Conservation (phyloP, 2,888 invertebrate species). For the Mesoligia furuncula region DNA sequence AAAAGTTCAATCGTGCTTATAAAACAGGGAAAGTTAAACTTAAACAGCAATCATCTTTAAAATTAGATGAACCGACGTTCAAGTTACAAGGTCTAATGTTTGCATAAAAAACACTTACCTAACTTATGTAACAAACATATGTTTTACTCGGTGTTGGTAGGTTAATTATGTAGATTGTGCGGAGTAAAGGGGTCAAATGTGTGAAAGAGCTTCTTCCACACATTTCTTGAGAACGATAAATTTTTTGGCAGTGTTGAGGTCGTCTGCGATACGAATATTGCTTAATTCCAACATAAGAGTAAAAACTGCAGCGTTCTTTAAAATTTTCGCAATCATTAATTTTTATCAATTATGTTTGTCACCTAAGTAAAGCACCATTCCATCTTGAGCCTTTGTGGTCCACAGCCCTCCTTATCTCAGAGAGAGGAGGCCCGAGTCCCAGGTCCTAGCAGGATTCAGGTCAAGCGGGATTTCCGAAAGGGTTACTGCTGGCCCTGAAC, state of each 20-base stretch:
- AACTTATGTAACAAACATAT: conserved; percentile 27
- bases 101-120: conserved; percentile 9
- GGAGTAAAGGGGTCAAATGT: conserved; percentile 47
- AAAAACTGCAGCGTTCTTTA: neutral
- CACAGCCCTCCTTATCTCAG: no score
- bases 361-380: neutral
- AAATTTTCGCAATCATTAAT: neutral
- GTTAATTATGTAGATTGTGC: conserved; percentile 46
- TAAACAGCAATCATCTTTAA: neutral
- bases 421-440: neutral
- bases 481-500: no score
- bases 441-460: no score
- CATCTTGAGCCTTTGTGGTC: neutral
- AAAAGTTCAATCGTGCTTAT: neutral
- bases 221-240: conserved; percentile 24
- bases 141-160: neutral
- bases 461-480: no score
- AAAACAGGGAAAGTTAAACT: neutral
- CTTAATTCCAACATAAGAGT: neutral
- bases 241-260: conserved; percentile 14
- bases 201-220: conserved; percentile 14
- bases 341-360: neutral
- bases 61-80: neutral
- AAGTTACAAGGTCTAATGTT: neutral
- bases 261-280: neutral